Evolutionary conservation across 1,140 invertebrate genomes (phyloP).

Genomic region (Heliconius hewitsoni): DNA sequence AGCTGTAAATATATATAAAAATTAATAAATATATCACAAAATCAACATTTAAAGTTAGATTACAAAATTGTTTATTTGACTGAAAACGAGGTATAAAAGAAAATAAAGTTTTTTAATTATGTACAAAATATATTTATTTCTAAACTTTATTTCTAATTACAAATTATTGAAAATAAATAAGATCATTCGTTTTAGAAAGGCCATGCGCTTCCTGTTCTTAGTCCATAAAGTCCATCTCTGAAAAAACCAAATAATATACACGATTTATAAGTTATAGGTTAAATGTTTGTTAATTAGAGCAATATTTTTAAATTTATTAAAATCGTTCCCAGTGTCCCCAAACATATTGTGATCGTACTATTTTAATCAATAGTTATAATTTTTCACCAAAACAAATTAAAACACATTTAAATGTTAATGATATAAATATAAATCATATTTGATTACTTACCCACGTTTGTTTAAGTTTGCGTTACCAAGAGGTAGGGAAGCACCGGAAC

Average conservation of each 20-base stretch:
- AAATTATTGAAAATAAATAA: neutral
- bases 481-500: constrained; percentile 43
- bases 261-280: no score
- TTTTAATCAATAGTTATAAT: no score
- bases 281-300: neutral
- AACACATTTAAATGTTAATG: no score
- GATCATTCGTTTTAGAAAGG: neutral
- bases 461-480: constrained; percentile 51
- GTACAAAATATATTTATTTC: no score
- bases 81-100: no score
- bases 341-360: no score
- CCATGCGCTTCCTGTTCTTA: constrained; percentile 2
- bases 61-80: no score
- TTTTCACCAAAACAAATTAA: neutral
- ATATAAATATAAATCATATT: neutral
- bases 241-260: neutral
- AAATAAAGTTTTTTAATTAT: neutral
- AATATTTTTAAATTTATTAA: no score
- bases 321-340: no score
- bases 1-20: no score
- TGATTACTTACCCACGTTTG: constrained; percentile 44
- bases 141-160: neutral
- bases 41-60: no score
- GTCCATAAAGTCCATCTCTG: neutral
- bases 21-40: no score